A percentile compares a stretch with the other conserved stretches of the same genome.
Evolutionary conservation across 2,888 invertebrate species (phyloP).

Genomic region (Choreutis nemorana): DNA sequence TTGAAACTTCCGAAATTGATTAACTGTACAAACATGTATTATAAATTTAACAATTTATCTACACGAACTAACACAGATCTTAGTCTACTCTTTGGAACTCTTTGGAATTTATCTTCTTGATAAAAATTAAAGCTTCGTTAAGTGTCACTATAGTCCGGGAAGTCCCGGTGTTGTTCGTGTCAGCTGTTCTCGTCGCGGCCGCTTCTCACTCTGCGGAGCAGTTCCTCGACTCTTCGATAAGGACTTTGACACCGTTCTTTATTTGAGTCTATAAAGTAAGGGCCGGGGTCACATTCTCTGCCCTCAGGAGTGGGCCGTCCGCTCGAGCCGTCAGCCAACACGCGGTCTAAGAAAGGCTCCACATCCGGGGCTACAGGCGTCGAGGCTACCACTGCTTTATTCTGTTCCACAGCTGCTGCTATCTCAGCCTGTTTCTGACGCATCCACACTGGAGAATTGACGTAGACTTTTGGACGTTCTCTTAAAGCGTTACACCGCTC

Average conservation of each 20-base stretch:
- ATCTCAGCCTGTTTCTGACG: conserved; percentile 51
- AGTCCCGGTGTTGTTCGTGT: conserved; percentile 50
- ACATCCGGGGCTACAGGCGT: conserved; percentile 29
- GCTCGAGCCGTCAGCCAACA: conserved; percentile 34
- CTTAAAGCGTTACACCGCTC: conserved; percentile 61
- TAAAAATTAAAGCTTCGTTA: conserved; percentile 23
- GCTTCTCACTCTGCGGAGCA: conserved; percentile 47
- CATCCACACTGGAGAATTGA: conserved; percentile 69
- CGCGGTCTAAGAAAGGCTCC: conserved; percentile 44
- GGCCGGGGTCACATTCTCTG: conserved; percentile 37
- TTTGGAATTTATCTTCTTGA: too few species aligned
- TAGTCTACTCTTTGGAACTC: conserved; percentile 7
- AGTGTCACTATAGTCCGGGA: conserved; percentile 38
- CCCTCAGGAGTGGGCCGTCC: conserved; percentile 46
- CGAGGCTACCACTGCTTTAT: conserved; percentile 19
- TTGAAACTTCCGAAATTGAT: too few species aligned
- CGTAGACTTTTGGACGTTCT: conserved; percentile 64
- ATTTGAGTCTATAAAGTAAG: conserved; percentile 44
- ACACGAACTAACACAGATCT: too few species aligned
- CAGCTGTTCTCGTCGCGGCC: conserved; percentile 53
- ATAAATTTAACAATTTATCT: too few species aligned
- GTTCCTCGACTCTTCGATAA: conserved; percentile 47
- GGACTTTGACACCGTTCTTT: conserved; percentile 47
- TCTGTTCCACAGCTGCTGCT: conserved; percentile 25
- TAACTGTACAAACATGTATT: too few species aligned